These are phyloP conservation scores for Cavia aperea DNA, from an alignment of 2,113 vertebrate genomes.

Conservation along the genomic window DNA sequence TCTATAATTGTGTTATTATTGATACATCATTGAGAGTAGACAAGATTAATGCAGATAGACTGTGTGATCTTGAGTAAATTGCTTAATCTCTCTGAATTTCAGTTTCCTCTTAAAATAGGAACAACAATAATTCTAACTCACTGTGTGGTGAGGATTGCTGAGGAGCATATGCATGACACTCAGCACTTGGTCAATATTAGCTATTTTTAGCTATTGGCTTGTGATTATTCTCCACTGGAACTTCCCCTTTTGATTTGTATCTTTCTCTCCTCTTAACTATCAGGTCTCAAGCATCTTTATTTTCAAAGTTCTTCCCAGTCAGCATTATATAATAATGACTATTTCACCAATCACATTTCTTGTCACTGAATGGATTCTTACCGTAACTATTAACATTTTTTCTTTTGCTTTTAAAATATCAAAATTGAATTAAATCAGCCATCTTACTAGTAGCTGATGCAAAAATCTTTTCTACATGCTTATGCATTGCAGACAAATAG, in stretches of 20 bases:
- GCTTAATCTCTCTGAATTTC: background rate
- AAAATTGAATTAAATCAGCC: background rate
- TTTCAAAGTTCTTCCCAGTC: background rate
- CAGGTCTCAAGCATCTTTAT: background rate
- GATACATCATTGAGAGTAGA: background rate
- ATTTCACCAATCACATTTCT: background rate
- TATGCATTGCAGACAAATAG: background rate
- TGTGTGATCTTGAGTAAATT: background rate
- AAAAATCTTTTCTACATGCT: background rate
- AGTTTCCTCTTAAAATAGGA: background rate
- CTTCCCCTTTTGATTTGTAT: too few species aligned
- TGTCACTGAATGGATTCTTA: background rate
- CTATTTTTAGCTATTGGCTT: rapidly evolving
- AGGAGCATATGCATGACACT: background rate
- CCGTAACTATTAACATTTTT: background rate
- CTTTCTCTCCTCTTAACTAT: background rate
- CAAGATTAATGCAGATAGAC: background rate
- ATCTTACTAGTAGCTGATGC: rapidly evolving
- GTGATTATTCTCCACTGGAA: rapidly evolving
- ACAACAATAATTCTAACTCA: background rate
- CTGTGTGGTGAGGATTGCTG: rapidly evolving
- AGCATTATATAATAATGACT: background rate
- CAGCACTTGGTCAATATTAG: background rate
- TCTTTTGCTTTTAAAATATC: background rate
- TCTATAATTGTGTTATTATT: background rate